A percentile compares a stretch with the other conserved stretches of the same genome.
These are phyloP conservation scores for Cairina moschata DNA, from an alignment of 2,113 vertebrate genomes.

Conservation along the genomic window DNA sequence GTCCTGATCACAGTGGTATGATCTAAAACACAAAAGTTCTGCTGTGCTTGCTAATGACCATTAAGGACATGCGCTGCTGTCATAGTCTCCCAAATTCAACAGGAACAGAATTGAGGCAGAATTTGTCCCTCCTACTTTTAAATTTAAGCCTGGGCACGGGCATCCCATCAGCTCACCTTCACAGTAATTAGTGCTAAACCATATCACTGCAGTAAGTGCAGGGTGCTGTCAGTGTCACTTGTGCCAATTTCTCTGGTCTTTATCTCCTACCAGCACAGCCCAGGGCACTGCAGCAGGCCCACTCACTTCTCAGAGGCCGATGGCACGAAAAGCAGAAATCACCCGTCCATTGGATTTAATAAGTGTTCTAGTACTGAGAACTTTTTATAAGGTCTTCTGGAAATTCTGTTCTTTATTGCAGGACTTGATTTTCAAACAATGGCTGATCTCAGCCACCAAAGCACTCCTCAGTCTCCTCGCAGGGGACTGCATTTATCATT, in stretches of 20 bases:
- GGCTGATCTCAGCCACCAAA: not conserved
- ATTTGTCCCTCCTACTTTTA: not conserved
- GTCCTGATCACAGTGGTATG: not conserved
- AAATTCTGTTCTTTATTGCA: not conserved
- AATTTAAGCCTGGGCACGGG: not conserved
- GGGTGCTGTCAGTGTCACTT: not conserved
- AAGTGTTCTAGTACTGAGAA: not conserved
- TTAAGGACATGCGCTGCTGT: not conserved
- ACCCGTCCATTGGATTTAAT: not conserved
- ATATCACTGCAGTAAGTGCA: not conserved
- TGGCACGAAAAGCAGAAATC: not conserved
- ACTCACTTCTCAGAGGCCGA: not conserved
- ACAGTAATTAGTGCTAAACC: not conserved
- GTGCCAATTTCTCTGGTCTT: not conserved
- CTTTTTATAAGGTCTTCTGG: not conserved
- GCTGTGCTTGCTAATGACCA: slow-evolving; percentile 37
- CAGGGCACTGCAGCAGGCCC: not conserved
- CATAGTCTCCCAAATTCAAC: not conserved
- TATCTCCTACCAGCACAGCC: not conserved
- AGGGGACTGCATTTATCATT: not conserved
- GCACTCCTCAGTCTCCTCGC: not conserved
- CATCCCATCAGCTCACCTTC: not conserved
- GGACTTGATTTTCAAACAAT: not conserved
- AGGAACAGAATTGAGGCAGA: not conserved
- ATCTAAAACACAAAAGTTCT: slow-evolving; percentile 4